Evolutionary conservation across 2,888 invertebrate species (phyloP).

Genomic region (Dascillus cervinus): DNA sequence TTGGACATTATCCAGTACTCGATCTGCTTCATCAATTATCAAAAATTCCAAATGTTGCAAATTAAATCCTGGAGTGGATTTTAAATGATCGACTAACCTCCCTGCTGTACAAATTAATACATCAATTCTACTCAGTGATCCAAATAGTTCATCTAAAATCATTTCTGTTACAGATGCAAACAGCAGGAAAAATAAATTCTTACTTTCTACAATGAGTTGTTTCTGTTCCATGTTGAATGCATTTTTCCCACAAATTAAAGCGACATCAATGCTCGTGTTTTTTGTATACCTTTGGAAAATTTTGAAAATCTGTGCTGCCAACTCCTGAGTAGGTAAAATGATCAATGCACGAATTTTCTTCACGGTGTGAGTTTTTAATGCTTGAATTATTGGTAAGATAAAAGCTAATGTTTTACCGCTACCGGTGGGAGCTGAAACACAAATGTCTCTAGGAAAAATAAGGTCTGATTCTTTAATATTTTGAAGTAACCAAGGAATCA

Average conservation of each 20-base stretch:
- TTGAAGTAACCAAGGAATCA: slow-evolving; percentile 69
- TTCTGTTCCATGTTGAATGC: slow-evolving; percentile 61
- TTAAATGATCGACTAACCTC: slow-evolving; percentile 84
- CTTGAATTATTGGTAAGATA: slow-evolving; percentile 84
- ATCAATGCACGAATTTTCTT: slow-evolving; percentile 70
- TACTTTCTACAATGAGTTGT: slow-evolving; percentile 50
- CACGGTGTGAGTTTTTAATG: slow-evolving; percentile 33
- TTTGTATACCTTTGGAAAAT: slow-evolving; percentile 68
- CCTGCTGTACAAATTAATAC: slow-evolving; percentile 92
- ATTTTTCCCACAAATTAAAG: slow-evolving; percentile 61
- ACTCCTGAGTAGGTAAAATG: slow-evolving; percentile 87
- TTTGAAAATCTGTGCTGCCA: slow-evolving; percentile 82
- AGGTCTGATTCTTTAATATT: slow-evolving; percentile 51
- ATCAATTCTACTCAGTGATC: slow-evolving; percentile 60
- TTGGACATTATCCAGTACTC: slow-evolving; percentile 85
- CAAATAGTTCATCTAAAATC: slow-evolving; percentile 49
- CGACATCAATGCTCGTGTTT: slow-evolving; percentile 61
- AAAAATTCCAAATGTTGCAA: slow-evolving; percentile 66
- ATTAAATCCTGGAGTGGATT: slow-evolving; percentile 71
- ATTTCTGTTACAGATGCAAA: slow-evolving; percentile 13
- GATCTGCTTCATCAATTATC: slow-evolving; percentile 95
- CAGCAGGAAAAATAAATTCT: slow-evolving; percentile 25
- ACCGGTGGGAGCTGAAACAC: slow-evolving; percentile 95
- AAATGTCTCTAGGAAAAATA: slow-evolving; percentile 79
- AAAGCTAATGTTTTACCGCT: slow-evolving; percentile 96